phyloP scores from a whole-genome alignment of 2,113 vertebrate genomes.

The Chionomys nivalis region DNA sequence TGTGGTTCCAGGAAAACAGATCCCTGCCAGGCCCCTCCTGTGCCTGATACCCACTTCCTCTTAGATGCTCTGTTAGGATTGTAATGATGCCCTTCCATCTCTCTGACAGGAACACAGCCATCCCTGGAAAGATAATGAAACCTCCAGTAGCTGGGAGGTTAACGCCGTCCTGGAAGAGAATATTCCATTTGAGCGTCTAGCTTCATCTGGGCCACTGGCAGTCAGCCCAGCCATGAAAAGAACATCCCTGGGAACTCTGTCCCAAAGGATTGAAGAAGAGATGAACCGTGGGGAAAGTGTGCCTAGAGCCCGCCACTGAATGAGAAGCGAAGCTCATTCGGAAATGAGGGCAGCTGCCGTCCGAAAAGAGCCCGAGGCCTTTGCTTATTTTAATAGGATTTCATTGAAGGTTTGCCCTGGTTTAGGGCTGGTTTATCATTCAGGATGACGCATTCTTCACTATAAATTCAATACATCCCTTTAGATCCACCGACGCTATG shows the following conservation, averaged over 20 bases:
- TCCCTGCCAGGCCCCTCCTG: background rate
- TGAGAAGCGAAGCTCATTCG: background rate
- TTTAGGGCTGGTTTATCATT: background rate
- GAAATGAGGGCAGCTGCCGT: background rate
- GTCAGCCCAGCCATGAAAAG: conserved; percentile 14
- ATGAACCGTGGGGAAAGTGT: conserved; percentile 13
- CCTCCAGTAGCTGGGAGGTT: background rate
- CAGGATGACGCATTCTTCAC: conserved; percentile 18
- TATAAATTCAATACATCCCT: conserved; percentile 10
- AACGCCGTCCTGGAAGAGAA: conserved; percentile 47
- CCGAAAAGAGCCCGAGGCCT: background rate
- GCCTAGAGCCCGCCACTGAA: background rate
- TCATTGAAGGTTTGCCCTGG: background rate
- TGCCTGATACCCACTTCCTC: background rate
- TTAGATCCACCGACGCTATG: background rate
- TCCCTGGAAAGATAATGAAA: background rate
- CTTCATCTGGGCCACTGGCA: conserved; percentile 16
- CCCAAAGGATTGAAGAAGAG: conserved; percentile 1
- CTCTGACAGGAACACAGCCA: background rate
- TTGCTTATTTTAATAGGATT: conserved; percentile 56
- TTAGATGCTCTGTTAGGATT: background rate
- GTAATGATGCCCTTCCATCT: background rate
- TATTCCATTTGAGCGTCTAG: background rate
- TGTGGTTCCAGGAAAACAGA: background rate
- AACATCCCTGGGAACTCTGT: background rate